These are phyloP conservation scores for Lophius piscatorius DNA, from an alignment of 2,113 vertebrate genomes.

Conservation along the genomic window DNA sequence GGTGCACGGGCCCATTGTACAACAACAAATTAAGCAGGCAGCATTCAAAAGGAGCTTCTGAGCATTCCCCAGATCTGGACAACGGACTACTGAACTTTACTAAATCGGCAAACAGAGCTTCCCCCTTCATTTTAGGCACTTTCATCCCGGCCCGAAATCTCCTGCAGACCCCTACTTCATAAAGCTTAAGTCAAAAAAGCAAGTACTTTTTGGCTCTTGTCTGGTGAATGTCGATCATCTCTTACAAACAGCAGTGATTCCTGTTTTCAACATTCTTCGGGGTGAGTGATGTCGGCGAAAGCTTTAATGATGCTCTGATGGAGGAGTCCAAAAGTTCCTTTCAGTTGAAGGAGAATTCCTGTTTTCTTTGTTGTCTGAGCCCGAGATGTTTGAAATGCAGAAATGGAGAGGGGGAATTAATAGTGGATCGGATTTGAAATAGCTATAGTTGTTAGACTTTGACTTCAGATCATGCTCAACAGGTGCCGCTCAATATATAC, in stretches of 20 bases:
- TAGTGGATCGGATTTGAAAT: conserved; percentile 33
- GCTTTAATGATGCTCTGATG: conserved; percentile 63
- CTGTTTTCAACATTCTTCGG: conserved; percentile 53
- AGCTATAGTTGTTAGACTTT: conserved; percentile 21
- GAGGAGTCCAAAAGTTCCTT: conserved; percentile 55
- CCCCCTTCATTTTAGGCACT: conserved; percentile 51
- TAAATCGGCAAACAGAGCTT: conserved; percentile 79
- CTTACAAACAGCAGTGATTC: conserved; percentile 54
- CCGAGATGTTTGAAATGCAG: conserved; percentile 58
- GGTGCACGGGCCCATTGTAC: conserved; percentile 78
- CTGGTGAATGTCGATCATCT: conserved; percentile 64
- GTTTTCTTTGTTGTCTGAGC: conserved; percentile 62
- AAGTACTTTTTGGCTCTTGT: conserved; percentile 72
- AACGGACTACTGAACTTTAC: conserved; percentile 75
- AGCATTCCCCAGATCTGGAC: conserved; percentile 68
- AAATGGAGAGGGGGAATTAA: conserved; percentile 49
- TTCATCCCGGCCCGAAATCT: conserved; percentile 61
- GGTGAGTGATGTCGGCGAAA: conserved; percentile 20
- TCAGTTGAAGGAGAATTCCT: conserved; percentile 65
- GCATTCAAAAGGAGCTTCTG: conserved; percentile 75
- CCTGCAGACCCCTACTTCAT: conserved; percentile 55
- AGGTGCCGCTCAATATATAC: conserved; percentile 51
- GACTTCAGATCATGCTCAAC: conserved; percentile 52
- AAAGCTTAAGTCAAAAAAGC: conserved; percentile 81
- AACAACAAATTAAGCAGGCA: conserved; percentile 82